Conservation (phyloP, 2,113 vertebrate species). For the Atherinomorus stipes region DNA sequence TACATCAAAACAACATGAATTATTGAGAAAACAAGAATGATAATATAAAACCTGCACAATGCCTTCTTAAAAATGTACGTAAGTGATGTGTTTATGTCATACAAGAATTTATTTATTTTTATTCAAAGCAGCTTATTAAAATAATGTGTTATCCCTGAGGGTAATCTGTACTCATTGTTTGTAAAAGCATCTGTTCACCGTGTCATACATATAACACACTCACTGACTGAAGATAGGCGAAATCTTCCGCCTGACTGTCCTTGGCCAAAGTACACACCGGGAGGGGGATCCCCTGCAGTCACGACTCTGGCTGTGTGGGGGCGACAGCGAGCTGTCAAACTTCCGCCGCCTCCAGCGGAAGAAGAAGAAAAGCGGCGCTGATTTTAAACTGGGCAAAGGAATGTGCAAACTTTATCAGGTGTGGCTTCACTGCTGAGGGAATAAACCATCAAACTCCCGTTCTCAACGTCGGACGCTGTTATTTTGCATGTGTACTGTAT, state of each 20-base stretch:
- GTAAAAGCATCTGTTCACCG: not conserved
- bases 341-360: not conserved
- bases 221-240: too few species aligned
- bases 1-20: too few species aligned
- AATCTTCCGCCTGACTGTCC: too few species aligned
- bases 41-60: too few species aligned
- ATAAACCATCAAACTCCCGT: not conserved
- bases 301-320: not conserved
- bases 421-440: conserved; percentile 40
- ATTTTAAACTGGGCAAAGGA: conserved; percentile 70
- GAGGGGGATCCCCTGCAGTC: conserved; percentile 25
- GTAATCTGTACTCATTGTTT: not conserved
- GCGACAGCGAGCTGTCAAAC: conserved; percentile 31
- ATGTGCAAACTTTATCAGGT: conserved; percentile 52
- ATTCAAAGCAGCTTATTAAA: not conserved
- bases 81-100: too few species aligned
- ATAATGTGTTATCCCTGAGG: not conserved
- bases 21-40: too few species aligned
- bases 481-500: not conserved
- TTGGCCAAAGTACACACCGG: not conserved
- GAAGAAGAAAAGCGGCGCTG: conserved; percentile 75
- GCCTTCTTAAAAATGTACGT: too few species aligned
- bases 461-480: not conserved
- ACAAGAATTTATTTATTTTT: too few species aligned
- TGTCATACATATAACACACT: too few species aligned